phyloP scores from a whole-genome alignment of 2,888 invertebrate species.

The Sipha maydis region DNA sequence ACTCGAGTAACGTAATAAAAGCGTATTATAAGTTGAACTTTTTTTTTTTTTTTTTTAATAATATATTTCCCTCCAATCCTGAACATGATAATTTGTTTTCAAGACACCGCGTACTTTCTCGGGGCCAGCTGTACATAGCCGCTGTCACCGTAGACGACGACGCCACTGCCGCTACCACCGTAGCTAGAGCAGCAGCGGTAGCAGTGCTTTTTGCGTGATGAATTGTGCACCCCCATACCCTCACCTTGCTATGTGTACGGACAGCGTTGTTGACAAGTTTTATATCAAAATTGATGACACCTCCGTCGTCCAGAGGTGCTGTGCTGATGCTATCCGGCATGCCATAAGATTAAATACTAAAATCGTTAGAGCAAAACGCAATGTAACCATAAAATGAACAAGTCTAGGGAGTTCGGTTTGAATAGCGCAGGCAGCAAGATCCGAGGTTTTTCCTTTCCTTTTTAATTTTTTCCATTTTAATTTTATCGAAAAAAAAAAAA shows the following conservation, averaged over 20 bases:
- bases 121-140: not conserved
- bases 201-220: constrained; percentile 40
- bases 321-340: constrained; percentile 14
- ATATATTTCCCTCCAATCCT: constrained; percentile 24
- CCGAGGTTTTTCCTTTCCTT: not conserved
- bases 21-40: constrained; percentile 20
- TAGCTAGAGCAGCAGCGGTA: not conserved
- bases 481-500: not conserved
- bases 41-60: constrained; percentile 28
- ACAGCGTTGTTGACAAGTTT: constrained; percentile 56
- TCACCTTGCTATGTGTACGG: not conserved
- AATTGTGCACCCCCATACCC: constrained; percentile 27
- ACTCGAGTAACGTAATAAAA: constrained; percentile 17
- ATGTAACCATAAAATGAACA: constrained; percentile 47
- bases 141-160: not conserved
- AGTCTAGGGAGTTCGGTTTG: not conserved
- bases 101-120: constrained; percentile 12
- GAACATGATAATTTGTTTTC: constrained; percentile 52
- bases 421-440: not conserved
- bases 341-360: constrained; percentile 55
- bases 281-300: constrained; percentile 62
- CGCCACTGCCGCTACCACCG: not conserved
- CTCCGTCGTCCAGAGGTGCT: constrained; percentile 1
- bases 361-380: constrained; percentile 55
- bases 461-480: not conserved